These are phyloP conservation scores for Hippocampus comes DNA, from an alignment of 2,113 vertebrate genomes.

Conservation along the genomic window DNA sequence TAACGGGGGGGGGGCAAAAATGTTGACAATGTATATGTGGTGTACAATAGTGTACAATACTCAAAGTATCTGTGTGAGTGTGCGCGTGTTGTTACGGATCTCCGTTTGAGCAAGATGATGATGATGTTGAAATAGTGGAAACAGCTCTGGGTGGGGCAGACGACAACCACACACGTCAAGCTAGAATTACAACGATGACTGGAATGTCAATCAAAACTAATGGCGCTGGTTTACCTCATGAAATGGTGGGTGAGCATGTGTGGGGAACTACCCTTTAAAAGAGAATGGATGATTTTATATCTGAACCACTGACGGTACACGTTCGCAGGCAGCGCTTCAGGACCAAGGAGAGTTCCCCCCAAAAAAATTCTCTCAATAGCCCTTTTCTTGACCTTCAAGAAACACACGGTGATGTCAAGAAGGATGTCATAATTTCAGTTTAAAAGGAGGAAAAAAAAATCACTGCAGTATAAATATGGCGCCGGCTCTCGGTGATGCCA, in stretches of 20 bases:
- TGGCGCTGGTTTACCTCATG: neutral
- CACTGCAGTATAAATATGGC: neutral
- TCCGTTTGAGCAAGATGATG: no score
- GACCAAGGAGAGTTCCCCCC: constrained; percentile 11
- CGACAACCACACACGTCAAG: no score
- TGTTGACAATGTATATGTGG: no score
- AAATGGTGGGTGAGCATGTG: neutral
- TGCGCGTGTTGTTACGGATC: no score
- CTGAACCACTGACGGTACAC: constrained; percentile 9
- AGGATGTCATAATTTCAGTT: neutral
- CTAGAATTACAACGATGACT: no score
- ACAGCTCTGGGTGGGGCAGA: no score
- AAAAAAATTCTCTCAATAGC: neutral
- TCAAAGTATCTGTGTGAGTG: no score
- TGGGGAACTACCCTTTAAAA: neutral
- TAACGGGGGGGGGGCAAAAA: no score
- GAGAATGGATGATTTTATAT: neutral
- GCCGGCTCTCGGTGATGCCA: neutral
- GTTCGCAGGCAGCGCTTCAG: neutral
- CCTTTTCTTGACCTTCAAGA: neutral
- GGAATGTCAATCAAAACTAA: neutral
- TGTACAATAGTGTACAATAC: no score
- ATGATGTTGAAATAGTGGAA: no score
- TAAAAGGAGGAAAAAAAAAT: no score
- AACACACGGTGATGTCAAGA: neutral